Evolutionary conservation across 2,888 invertebrate genomes (phyloP), one percentile per base, ranked within the genome.

Genomic region (Chamaedrilus cognettii): DNA sequence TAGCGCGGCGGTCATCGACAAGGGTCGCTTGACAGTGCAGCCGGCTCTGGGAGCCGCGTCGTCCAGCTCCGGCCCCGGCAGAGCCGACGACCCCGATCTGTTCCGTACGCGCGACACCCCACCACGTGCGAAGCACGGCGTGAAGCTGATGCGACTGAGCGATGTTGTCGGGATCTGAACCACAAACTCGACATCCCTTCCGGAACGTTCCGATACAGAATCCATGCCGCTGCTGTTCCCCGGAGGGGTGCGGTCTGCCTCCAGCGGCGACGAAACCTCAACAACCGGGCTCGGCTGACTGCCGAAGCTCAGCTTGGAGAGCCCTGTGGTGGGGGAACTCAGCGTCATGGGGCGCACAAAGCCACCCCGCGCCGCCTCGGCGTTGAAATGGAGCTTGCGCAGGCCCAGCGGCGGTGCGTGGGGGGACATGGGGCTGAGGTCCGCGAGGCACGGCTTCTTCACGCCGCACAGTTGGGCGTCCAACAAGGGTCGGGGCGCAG

Each of bases 321-420:
- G 77, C 23, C 84, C 85, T 42, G 84, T 78, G 33, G 85, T 84
- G 1, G 85, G 85, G 3, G 84, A 84, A 63, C 80, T 79, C 64
- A 80, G 72, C 19, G 69, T 42, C 59, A 49, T 23, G 7, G 57
- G 50, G 23, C 55, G 56, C n/a, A 50, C 35, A 23, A 59, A 32
- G 60, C 42, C 19, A n/a, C n/a, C n/a, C n/a, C n/a, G n/a, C n/a
- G n/a, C n/a, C n/a, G n/a, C n/a, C n/a, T n/a, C n/a, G n/a, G n/a
- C n/a, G n/a, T n/a, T n/a, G n/a, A n/a, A n/a, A n/a, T n/a, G n/a
- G n/a, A n/a, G n/a, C 42, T 42, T 42, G 42, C 42, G 42, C 7
- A 19, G 11, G 19, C 42, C 42, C 42, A 42, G 42, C 42, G 42
- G 67, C 31, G 76, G 73, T 19, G 66, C 34, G 4, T 80, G 78